Evolutionary conservation across 2,797 vertebrate genomes (phyloP), one percentile per base, ranked within the genome.

Genomic region (Enteromius unitaeniatus): DNA sequence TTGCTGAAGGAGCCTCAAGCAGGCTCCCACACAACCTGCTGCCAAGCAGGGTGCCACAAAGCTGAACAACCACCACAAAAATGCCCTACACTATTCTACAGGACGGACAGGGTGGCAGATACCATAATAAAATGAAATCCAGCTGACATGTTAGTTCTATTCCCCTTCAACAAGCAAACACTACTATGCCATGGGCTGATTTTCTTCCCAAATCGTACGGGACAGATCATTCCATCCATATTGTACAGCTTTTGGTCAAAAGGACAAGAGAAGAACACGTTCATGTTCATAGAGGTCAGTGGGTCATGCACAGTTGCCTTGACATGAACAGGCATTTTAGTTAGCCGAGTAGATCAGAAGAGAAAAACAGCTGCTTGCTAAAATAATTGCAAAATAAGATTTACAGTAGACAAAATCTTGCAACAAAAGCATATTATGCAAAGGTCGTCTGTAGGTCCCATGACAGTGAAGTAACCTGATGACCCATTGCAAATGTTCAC

Each of bases 1-100:
- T 87, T 78, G 88, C 91, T 88, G 91, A 93, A 93, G 92, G 91
- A 92, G 92, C 90, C 84, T 78, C 62, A 85, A 88, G 84, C 88
- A 92, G 88, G 79, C 88, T 88, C 87, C 84, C 90, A 91, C 89
- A 86, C 89, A 90, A 91, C 88, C 91, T 88, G 90, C 89, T 90
- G 89, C 90, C 13, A 86, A 90, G 89, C 89, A 88, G 88, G 89
- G 91, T 87, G 91, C 91, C 90, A 90, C 84, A 87, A 91, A 91
- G 90, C 90, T 84, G 74, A 88, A 88, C 89, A 86, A 91, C 87
- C 82, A 51, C 80, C 88, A 70, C 85, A 91, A 92, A 92, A 90
- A 91, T 91, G 87, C 87, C 86, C 91, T 86, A 77, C 86, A 91
- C 86, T 88, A 80, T 91, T 93, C 89, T 87, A 91, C 89, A 91